phyloP scores from a whole-genome alignment of 2,113 vertebrate species.

The Muscicapa adusta region DNA sequence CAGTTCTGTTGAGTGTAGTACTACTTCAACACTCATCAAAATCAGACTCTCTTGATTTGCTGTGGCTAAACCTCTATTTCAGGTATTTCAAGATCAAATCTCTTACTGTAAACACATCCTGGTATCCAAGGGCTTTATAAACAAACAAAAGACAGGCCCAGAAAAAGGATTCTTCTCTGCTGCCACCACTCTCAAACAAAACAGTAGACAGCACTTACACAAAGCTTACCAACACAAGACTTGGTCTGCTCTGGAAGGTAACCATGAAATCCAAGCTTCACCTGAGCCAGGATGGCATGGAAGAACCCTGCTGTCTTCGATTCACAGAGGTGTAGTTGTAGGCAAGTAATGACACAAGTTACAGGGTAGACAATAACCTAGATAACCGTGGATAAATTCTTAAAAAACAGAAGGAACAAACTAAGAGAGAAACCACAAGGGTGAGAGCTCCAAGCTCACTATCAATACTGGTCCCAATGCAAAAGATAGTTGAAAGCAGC shows the following conservation, averaged over 20 bases:
- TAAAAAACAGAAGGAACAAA: neutral
- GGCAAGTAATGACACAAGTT: neutral
- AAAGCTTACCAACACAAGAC: neutral
- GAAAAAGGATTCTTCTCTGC: neutral
- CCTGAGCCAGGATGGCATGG: neutral
- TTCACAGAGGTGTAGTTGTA: neutral
- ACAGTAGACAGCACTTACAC: neutral
- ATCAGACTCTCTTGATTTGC: neutral
- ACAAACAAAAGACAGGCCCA: neutral
- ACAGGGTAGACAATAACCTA: neutral
- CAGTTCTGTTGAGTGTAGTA: neutral
- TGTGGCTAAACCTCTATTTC: neutral
- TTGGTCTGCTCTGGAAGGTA: neutral
- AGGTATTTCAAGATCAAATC: neutral
- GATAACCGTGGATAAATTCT: neutral
- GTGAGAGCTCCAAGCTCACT: neutral
- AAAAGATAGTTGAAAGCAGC: neutral
- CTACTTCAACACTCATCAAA: neutral
- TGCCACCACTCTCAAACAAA: neutral
- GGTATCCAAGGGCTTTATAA: neutral
- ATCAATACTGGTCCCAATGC: neutral
- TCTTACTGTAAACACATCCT: neutral
- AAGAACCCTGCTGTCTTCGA: neutral
- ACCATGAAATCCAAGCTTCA: neutral
- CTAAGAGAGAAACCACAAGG: neutral